Conservation (phyloP, 2,888 invertebrate species). For the Zelleria hepariella region DNA sequence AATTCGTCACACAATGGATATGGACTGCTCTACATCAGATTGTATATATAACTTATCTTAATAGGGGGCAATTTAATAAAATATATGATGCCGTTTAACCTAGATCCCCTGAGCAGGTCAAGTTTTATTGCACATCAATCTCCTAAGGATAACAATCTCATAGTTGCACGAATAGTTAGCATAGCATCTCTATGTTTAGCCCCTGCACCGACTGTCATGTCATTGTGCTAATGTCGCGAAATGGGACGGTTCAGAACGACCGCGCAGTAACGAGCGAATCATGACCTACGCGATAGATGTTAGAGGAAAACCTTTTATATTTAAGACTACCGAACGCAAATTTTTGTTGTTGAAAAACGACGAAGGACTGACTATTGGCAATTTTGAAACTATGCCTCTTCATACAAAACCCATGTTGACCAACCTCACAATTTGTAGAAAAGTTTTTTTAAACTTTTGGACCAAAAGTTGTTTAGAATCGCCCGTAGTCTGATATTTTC, state of each 20-base stretch:
- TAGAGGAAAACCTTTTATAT: too few species aligned
- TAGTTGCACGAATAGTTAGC: background rate
- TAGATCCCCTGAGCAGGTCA: background rate
- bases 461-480: too few species aligned
- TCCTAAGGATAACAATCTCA: background rate
- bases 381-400: too few species aligned
- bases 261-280: background rate
- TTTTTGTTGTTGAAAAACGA: too few species aligned
- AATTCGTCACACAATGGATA: background rate
- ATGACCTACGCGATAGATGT: too few species aligned
- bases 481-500: too few species aligned
- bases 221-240: conserved; percentile 17
- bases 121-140: conserved; percentile 1
- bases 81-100: background rate
- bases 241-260: background rate
- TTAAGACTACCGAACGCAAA: too few species aligned
- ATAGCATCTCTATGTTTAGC: background rate
- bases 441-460: too few species aligned
- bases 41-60: background rate
- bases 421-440: too few species aligned
- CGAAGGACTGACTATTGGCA: too few species aligned
- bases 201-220: background rate
- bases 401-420: too few species aligned
- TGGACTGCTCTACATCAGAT: background rate
- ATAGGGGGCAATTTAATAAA: background rate